Conservation (phyloP, 2,888 invertebrate genomes). For the Heteromurus nitidus region DNA sequence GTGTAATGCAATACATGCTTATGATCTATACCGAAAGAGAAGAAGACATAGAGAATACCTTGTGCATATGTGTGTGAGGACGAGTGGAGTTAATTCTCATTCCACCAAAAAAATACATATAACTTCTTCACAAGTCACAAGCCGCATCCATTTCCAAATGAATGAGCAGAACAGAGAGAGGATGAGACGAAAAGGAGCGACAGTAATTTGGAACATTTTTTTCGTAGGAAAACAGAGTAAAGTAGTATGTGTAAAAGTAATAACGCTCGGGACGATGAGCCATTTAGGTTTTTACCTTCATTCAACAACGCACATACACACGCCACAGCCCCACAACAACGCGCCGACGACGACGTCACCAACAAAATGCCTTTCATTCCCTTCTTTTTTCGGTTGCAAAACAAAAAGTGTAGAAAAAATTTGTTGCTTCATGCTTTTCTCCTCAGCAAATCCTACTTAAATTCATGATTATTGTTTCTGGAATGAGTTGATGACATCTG, state of each 20-base stretch:
- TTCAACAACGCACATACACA: neutral
- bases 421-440: too few relatives aligned
- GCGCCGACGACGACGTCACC: conserved; percentile 15
- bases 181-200: neutral
- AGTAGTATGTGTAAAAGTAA: too few relatives aligned
- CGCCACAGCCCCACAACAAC: too few relatives aligned
- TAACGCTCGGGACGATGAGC: conserved; percentile 12
- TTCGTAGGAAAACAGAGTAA: too few relatives aligned
- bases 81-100: neutral
- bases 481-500: neutral
- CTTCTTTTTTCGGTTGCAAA: too few relatives aligned
- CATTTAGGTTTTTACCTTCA: conserved; percentile 18
- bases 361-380: too few relatives aligned
- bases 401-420: neutral
- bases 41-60: too few relatives aligned
- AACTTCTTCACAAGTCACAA: neutral
- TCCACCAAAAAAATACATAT: neutral
- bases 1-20: conserved; percentile 5
- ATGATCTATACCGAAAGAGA: too few relatives aligned
- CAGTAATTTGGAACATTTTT: conserved; percentile 17
- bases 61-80: neutral
- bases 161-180: neutral
- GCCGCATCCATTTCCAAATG: conserved; percentile 15
- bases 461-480: neutral
- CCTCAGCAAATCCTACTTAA: too few relatives aligned